Conservation (phyloP, 2,888 invertebrate genomes). For the Clepsis dumicolana region DNA sequence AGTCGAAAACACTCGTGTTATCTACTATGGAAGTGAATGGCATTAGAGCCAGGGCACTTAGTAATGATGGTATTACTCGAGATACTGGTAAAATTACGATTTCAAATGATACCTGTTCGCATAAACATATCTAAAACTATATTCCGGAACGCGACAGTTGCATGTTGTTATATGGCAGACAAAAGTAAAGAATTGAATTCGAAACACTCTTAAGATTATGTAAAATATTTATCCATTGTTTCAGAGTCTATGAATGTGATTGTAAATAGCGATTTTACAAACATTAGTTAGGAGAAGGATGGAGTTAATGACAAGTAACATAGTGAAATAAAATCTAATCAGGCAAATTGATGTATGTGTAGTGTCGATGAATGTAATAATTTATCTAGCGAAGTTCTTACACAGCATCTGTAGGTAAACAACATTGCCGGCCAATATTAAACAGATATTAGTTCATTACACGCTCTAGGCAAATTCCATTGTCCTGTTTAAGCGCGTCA, state of each 20-base stretch:
- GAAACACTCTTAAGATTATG: background rate
- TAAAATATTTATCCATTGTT: background rate
- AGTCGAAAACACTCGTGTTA: constrained; percentile 72
- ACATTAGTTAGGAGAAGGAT: too few relatives aligned
- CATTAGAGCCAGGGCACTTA: constrained; percentile 54
- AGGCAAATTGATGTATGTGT: background rate
- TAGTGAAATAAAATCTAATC: background rate
- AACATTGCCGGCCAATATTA: constrained; percentile 25
- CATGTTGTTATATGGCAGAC: background rate
- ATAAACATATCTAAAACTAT: constrained; percentile 21
- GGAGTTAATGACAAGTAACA: background rate
- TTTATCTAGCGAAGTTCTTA: constrained; percentile 14
- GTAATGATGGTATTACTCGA: constrained; percentile 53
- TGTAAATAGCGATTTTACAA: background rate
- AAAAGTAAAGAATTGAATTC: background rate
- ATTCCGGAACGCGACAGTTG: constrained; percentile 22
- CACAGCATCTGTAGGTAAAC: constrained; percentile 23
- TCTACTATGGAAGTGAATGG: constrained; percentile 58
- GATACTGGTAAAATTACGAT: constrained; percentile 54
- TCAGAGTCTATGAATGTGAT: background rate
- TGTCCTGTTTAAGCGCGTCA: constrained; percentile 59
- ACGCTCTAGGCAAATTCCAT: constrained; percentile 60
- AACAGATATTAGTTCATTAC: constrained; percentile 48
- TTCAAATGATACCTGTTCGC: constrained; percentile 29
- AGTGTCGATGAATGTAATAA: background rate